Base-by-base conservation (phyloP, 2,888 invertebrate genomes). In the Pristionchus exspectatus region DNA sequence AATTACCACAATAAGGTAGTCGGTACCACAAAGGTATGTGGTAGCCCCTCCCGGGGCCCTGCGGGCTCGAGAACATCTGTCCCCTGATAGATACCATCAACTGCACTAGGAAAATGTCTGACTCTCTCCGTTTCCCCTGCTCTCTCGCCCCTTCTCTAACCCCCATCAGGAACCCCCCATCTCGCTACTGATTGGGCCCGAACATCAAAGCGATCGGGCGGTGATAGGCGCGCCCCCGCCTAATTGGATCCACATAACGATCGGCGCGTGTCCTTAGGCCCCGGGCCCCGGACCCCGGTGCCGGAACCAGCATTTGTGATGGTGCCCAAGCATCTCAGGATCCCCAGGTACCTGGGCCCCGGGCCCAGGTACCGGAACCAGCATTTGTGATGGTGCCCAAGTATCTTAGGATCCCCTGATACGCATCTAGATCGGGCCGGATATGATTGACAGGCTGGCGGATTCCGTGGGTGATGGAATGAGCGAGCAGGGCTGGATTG, bases 171-270 rank as follows among this genome's bases (percentile, higher is more conserved):
- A 30, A 33, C 18, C 38, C 74, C 33, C n/a, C n/a, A n/a, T n/a
- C n/a, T 74, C 27, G 0, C 44, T n/a, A 38, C 30, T 33, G 56
- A 83, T 54, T 24, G 63, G 44, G 44, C 4, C 4, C 21, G 44
- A 84, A 24, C 9, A 85, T 85, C 56, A 85, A 85, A 85, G 84
- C 50, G n/a, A 38, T 3, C 5, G 21, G n/a, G 27, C 33, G 59
- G 81, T 85, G 56, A 59, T 85, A 59, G 84, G 84, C 84, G 59
- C 84, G 10, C 56, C 59, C 84, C 38, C 84, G 10, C 56, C 59
- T 85, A 85, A 59, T 56, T 56, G 84, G 27, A 9, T 21, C 56
- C 16, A 0, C n/a, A 81, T 54, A 81, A 81, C 50, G 81, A 81
- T 27, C 81, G 74, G 21, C 56, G 27, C 27, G 14, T 14, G 30